These are phyloP conservation scores for Brachynemurus nebulosus DNA, from an alignment of 2,888 invertebrate genomes.

Conservation along the genomic window DNA sequence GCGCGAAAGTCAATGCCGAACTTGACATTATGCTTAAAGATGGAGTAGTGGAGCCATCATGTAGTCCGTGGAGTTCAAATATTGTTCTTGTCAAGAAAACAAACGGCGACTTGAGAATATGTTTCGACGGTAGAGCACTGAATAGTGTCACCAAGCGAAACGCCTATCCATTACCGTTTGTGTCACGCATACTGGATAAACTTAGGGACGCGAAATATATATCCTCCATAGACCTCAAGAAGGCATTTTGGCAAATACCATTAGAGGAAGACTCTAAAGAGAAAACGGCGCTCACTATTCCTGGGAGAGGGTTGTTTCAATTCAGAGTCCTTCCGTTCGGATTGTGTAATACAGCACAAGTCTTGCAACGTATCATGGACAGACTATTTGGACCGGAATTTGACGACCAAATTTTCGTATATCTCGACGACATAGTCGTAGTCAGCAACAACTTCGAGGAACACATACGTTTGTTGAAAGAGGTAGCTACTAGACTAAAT, in stretches of 20 bases:
- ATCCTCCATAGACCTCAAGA: neutral
- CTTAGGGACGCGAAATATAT: neutral
- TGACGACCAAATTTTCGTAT: slow-evolving; percentile 13
- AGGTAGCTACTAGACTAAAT: too few species aligned
- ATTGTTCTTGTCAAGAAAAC: neutral
- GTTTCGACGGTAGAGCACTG: neutral
- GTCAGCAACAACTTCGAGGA: slow-evolving; percentile 15
- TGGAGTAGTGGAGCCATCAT: too few species aligned
- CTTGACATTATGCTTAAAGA: too few species aligned
- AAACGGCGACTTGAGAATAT: neutral
- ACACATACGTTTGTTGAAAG: slow-evolving; percentile 13
- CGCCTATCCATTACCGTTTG: neutral
- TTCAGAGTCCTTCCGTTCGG: slow-evolving; percentile 16
- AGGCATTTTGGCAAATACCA: neutral
- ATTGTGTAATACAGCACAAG: slow-evolving; percentile 14
- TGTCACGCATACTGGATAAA: neutral
- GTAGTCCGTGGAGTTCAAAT: too few species aligned
- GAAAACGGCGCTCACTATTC: slow-evolving; percentile 1
- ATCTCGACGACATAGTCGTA: slow-evolving; percentile 17
- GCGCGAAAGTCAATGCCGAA: too few species aligned
- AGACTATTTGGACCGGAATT: slow-evolving; percentile 14
- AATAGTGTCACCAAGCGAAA: neutral
- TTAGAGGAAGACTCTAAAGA: neutral
- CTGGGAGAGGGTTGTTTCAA: neutral
- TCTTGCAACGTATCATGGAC: slow-evolving; percentile 17